A percentile compares a stretch with the other conserved stretches of the same genome.
These are phyloP conservation scores for Mionectes olivaceus DNA, from an alignment of 2,797 vertebrate genomes.

Conservation along the genomic window DNA sequence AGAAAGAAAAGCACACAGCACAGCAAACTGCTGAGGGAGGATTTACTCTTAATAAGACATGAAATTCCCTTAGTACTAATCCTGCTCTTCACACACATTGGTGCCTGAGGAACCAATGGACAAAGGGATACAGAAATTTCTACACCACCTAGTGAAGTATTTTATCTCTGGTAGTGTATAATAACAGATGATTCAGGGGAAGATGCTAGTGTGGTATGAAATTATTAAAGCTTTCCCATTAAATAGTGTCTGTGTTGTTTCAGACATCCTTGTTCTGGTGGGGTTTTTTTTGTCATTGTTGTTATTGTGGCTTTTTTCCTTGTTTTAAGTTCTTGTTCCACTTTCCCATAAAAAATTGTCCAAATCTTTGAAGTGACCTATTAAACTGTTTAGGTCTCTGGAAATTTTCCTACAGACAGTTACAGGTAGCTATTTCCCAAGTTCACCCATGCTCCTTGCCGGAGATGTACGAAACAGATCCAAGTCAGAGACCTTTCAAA, in stretches of 20 bases:
- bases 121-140: background rate
- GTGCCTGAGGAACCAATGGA: background rate
- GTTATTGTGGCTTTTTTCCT: accelerated
- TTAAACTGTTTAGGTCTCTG: background rate
- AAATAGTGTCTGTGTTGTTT: background rate
- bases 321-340: background rate
- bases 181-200: background rate
- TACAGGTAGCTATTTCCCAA: background rate
- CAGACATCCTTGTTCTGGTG: background rate
- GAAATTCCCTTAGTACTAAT: background rate
- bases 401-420: background rate
- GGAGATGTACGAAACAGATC: background rate
- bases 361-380: background rate
- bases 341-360: background rate
- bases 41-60: background rate
- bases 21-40: background rate
- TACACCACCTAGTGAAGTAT: background rate
- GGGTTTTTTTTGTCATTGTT: too few relatives aligned
- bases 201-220: background rate
- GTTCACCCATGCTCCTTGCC: background rate
- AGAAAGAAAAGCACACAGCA: background rate
- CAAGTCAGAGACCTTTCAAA: background rate
- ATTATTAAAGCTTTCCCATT: background rate
- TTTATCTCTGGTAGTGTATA: background rate
- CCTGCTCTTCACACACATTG: background rate